A percentile compares a stretch with the other conserved stretches of the same genome.
These are phyloP conservation scores for Nomada goodeniana DNA, from an alignment of 2,888 invertebrate species.

Conservation along the genomic window DNA sequence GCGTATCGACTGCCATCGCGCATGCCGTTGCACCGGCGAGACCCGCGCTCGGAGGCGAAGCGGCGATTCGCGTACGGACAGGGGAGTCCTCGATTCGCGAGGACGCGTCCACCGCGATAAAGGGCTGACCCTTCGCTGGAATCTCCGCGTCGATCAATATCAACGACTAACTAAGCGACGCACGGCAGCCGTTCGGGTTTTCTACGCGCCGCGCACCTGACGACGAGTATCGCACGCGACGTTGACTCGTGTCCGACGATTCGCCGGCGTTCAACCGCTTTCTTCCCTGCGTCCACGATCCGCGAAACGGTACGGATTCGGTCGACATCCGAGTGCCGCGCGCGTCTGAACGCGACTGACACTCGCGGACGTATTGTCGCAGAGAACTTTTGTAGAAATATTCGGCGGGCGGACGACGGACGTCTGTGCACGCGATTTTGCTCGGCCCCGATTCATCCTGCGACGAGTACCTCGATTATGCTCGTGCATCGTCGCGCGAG, in stretches of 20 bases:
- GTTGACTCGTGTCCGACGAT: slow-evolving; percentile 18
- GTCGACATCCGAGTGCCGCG: no score
- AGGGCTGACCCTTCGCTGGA: neutral
- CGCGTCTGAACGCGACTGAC: no score
- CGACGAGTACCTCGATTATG: no score
- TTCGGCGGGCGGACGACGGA: no score
- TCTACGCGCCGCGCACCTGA: slow-evolving; percentile 11
- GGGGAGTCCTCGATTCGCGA: slow-evolving; percentile 1
- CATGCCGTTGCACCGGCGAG: neutral
- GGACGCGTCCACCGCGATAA: neutral
- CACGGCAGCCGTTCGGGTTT: neutral
- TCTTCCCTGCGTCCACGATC: neutral
- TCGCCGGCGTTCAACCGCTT: neutral
- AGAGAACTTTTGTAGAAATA: no score
- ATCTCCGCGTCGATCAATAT: slow-evolving; percentile 17
- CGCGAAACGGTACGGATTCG: no score
- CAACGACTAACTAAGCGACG: neutral
- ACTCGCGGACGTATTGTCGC: no score
- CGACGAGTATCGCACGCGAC: slow-evolving; percentile 25
- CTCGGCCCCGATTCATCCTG: no score
- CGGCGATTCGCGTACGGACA: neutral
- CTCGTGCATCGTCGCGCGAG: no score
- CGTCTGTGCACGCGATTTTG: no score
- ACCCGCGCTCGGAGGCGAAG: no score
- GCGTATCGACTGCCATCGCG: neutral